phyloP scores from a whole-genome alignment of 2,113 vertebrate species.

The Bos taurus region DNA sequence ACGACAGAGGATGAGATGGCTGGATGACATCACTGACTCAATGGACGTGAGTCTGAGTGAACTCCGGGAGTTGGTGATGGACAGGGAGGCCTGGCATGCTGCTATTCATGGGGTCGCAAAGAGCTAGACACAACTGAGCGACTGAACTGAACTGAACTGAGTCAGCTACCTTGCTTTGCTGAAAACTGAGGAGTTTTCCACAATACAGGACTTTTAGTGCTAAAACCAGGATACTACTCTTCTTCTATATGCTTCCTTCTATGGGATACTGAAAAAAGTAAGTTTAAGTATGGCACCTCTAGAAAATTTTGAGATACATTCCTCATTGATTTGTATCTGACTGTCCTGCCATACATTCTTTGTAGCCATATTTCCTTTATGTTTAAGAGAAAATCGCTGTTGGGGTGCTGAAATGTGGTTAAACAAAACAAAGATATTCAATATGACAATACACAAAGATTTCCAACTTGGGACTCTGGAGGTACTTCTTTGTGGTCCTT shows the following conservation, averaged over 20 bases:
- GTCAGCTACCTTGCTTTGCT: background rate
- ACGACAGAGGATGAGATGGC: no score
- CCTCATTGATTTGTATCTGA: background rate
- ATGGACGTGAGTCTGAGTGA: no score
- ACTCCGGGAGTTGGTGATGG: no score
- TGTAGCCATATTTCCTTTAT: background rate
- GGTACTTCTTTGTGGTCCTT: background rate
- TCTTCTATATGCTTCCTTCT: background rate
- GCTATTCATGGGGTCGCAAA: no score
- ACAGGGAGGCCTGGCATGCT: no score
- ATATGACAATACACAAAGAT: rapidly evolving
- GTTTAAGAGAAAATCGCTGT: background rate
- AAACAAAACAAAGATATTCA: background rate
- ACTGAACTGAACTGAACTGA: no score
- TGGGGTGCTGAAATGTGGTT: background rate
- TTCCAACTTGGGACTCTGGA: background rate
- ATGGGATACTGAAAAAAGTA: background rate
- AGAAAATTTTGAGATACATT: background rate
- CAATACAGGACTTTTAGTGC: background rate
- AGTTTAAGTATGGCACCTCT: background rate
- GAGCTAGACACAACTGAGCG: no score
- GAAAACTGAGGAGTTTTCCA: background rate
- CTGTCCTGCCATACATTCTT: background rate
- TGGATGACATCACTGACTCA: no score
- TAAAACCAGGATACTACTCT: background rate